Evolutionary conservation across 1,140 invertebrate species (phyloP).

Genomic region (Neodiprion fabricii): DNA sequence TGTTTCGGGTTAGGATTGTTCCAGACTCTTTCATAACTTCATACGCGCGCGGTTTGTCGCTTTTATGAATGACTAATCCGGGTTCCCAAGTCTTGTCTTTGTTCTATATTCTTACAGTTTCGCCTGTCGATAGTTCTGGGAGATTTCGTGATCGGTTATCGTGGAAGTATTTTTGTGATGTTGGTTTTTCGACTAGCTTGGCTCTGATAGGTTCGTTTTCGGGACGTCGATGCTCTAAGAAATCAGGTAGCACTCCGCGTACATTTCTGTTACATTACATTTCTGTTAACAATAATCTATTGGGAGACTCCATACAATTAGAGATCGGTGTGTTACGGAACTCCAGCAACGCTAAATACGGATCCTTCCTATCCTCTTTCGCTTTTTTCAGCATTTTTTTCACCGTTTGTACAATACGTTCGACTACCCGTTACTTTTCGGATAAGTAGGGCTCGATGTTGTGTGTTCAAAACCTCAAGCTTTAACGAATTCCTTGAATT

Average conservation of each 20-base stretch:
- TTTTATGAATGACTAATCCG: neutral
- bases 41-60: too few species aligned
- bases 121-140: too few species aligned
- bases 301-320: neutral
- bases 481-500: conserved; percentile 48
- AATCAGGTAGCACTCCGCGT: too few species aligned
- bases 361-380: neutral
- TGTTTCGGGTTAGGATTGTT: too few species aligned
- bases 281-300: neutral
- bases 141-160: too few species aligned
- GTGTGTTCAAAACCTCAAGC: conserved; percentile 46
- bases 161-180: too few species aligned
- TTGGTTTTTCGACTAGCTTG: too few species aligned
- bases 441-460: conserved; percentile 43
- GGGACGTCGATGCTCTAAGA: too few species aligned
- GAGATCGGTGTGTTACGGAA: neutral
- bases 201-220: too few species aligned
- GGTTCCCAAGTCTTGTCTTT: neutral
- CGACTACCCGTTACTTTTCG: conserved; percentile 52
- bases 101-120: too few species aligned
- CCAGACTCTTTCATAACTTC: too few species aligned
- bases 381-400: conserved; percentile 42
- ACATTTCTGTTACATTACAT: neutral
- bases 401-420: conserved; percentile 42
- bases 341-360: neutral